These are phyloP conservation scores for Hermatobates lingyangjiaoensis DNA, from an alignment of 1,140 invertebrate genomes.

Conservation along the genomic window DNA sequence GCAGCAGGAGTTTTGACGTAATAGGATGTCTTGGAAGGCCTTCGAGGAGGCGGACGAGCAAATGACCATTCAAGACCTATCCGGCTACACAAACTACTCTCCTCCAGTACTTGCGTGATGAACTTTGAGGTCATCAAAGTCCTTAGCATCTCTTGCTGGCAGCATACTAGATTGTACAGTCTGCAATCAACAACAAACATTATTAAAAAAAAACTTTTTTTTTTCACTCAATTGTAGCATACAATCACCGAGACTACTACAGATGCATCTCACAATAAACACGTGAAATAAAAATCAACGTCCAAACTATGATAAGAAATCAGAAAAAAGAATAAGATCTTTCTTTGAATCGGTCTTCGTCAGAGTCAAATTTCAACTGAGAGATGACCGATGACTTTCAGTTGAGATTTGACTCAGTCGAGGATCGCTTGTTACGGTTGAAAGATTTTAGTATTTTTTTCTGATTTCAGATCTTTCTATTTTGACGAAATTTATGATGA, in stretches of 20 bases:
- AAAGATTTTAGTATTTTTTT: no score
- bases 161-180: constrained; percentile 45
- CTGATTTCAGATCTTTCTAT: no score
- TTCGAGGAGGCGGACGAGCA: neutral
- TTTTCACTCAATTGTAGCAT: no score
- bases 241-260: no score
- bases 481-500: no score
- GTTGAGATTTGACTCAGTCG: no score
- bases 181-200: constrained; percentile 33
- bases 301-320: neutral
- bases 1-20: neutral
- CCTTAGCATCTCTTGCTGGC: constrained; percentile 32
- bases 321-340: constrained; percentile 1
- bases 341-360: neutral
- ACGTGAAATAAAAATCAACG: neutral
- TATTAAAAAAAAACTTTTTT: no score
- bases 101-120: constrained; percentile 32
- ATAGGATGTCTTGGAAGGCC: neutral
- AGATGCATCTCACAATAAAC: neutral
- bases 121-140: constrained; percentile 32
- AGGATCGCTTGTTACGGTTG: no score
- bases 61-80: constrained; percentile 28
- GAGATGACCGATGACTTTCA: no score
- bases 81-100: constrained; percentile 31
- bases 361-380: no score